phyloP scores from a whole-genome alignment of 2,113 vertebrate species.

The Barbus barbus region DNA sequence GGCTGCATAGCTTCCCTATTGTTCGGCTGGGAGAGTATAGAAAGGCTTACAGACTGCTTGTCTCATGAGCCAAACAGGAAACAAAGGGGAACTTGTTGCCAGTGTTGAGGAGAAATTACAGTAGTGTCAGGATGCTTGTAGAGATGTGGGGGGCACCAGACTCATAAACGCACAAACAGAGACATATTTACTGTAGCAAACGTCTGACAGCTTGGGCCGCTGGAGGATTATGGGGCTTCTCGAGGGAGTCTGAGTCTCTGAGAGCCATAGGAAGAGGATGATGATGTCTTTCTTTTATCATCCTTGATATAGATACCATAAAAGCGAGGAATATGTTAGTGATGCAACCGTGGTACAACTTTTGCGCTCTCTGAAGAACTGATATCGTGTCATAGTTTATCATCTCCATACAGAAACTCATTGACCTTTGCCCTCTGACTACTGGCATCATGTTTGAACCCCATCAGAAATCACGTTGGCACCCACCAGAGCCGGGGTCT shows the following conservation, averaged over 20 bases:
- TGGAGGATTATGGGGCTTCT: constrained; percentile 18
- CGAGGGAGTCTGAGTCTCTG: background rate
- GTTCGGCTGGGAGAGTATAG: constrained; percentile 45
- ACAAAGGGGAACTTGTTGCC: constrained; percentile 50
- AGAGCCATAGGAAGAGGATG: constrained; percentile 3
- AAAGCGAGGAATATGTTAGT: constrained; percentile 1
- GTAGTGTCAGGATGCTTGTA: constrained; percentile 37
- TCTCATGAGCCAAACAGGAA: constrained; percentile 38
- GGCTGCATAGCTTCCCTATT: constrained; percentile 38
- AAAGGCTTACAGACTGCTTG: constrained; percentile 49
- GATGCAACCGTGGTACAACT: background rate
- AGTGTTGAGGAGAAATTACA: constrained; percentile 38
- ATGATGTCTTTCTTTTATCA: constrained; percentile 14
- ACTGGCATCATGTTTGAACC: background rate
- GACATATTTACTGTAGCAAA: constrained; percentile 32
- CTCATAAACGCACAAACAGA: constrained; percentile 13
- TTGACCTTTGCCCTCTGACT: constrained; percentile 52
- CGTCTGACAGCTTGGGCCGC: constrained; percentile 28
- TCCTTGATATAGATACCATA: background rate
- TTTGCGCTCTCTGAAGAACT: background rate
- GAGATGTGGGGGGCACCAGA: background rate
- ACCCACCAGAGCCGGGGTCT: background rate
- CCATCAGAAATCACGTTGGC: background rate
- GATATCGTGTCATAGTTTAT: background rate
- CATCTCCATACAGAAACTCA: background rate